Base-by-base conservation (phyloP, 2,888 invertebrate genomes). In the Tetramorium bicarinatum region DNA sequence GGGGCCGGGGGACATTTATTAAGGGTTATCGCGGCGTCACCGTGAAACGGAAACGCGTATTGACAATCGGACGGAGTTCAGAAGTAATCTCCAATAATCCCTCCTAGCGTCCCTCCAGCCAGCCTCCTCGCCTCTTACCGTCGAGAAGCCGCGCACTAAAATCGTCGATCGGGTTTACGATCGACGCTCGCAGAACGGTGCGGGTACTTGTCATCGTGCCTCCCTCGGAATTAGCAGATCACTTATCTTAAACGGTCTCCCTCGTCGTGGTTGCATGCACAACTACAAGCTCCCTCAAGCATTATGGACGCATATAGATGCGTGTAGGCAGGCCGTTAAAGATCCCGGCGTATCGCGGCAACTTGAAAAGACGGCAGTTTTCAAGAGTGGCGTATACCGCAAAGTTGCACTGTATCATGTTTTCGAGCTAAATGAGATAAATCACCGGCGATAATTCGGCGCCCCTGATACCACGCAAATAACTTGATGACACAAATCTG, bases 31-130 rank as follows among this genome's bases (percentile, higher is more conserved):
- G 91, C 85, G 87, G 85, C 91, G 88, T 91, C 88, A 90, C 91
- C 88, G 88, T 87, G 83, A 89, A 91, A 89, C 89, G 86, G 79
- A 88, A 87, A 90, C 89, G 86, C 85, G 88, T 90, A 92, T 91
- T 90, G 92, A 91, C 91, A 91, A 91, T 91, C 88, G 92, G 84
- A 90, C 88, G 87, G 85, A 89, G 88, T 86, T 87, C 88, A 83
- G 85, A 86, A 85, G 90, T 91, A 91, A 91, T 92, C 91, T 91
- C 92, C 90, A 92, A 91, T 92, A 91, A 92, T 91, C 90, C 90
- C 71, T 72, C 74, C 85, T 72, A 82, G 84, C 88, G 82, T 72
- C 52, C 83, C 64, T 61, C 66, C 29, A 2, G 38, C 56, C 76
- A 62, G 13, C 74, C 29, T 34, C 74, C 29, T 34, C 75, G 25